phyloP scores from a whole-genome alignment of 23 tunicate species.

The Clavelina lepadiformis region DNA sequence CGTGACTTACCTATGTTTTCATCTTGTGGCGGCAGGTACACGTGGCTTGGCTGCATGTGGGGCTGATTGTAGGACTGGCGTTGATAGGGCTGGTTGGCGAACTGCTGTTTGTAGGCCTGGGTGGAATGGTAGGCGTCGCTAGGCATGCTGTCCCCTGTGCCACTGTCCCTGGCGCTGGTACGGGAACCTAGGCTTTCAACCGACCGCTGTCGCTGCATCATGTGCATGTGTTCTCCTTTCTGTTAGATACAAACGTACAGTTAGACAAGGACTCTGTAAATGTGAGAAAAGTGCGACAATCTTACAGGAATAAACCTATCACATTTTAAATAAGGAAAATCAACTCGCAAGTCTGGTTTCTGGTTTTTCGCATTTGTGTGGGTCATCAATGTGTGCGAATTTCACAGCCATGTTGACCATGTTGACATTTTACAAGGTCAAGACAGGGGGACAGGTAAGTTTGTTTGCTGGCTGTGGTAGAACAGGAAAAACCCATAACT shows the following conservation, averaged over 20 bases:
- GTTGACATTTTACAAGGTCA: no score
- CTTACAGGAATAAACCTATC: no score
- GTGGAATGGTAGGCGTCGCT: slow-evolving; percentile 62
- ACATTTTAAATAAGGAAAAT: no score
- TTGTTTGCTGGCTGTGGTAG: no score
- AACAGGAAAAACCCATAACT: no score
- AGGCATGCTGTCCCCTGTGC: slow-evolving; percentile 81
- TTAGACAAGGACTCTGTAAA: no score
- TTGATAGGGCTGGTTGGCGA: neutral
- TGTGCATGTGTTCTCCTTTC: neutral
- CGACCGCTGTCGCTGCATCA: neutral
- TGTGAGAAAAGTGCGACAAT: no score
- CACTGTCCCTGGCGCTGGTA: slow-evolving; percentile 55
- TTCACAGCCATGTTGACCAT: no score
- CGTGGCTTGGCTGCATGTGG: slow-evolving; percentile 29
- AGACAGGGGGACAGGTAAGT: no score
- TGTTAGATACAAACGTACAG: neutral
- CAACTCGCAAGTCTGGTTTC: no score
- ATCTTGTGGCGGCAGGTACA: slow-evolving; percentile 41
- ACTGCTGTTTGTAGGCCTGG: neutral
- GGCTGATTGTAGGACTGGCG: neutral
- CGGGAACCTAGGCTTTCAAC: slow-evolving; percentile 44
- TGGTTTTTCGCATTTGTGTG: no score
- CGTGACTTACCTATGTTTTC: slow-evolving; percentile 17
- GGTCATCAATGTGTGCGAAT: no score